A percentile compares a stretch with the other conserved stretches of the same genome.
Conservation (phyloP, 2,797 vertebrate species). For the Apodemus agrarius region DNA sequence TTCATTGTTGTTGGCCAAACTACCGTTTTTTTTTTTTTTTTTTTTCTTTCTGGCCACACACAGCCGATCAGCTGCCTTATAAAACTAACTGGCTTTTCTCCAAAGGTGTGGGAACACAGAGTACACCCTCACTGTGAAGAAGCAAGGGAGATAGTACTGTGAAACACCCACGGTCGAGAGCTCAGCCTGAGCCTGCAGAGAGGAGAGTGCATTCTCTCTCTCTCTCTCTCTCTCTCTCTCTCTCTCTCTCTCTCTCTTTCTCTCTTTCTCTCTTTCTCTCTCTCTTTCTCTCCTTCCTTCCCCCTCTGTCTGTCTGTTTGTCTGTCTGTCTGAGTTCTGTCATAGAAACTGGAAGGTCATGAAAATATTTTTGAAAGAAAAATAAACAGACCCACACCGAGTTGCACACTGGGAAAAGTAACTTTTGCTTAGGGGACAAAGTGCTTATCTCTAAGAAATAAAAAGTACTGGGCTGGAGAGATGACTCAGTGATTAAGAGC, state of each 20-base stretch:
- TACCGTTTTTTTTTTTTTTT: background rate
- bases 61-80: background rate
- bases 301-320: background rate
- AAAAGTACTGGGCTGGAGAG: background rate
- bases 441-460: constrained; percentile 10
- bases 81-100: background rate
- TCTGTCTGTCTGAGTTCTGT: background rate
- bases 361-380: background rate
- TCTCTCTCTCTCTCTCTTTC: too few species aligned
- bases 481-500: too few species aligned
- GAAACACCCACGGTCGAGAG: background rate
- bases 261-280: too few species aligned
- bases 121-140: background rate
- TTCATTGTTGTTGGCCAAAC: background rate
- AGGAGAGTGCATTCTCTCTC: background rate
- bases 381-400: background rate
- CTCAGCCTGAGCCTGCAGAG: background rate
- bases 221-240: too few species aligned
- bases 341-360: background rate
- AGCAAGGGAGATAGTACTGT: background rate
- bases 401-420: background rate
- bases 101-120: background rate
- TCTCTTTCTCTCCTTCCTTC: too few species aligned
- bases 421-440: background rate
- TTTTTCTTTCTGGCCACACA: background rate